A percentile compares a stretch with the other conserved stretches of the same genome.
Evolutionary conservation across 2,888 invertebrate species (phyloP).

Genomic region (Drosophila fulvimacula): DNA sequence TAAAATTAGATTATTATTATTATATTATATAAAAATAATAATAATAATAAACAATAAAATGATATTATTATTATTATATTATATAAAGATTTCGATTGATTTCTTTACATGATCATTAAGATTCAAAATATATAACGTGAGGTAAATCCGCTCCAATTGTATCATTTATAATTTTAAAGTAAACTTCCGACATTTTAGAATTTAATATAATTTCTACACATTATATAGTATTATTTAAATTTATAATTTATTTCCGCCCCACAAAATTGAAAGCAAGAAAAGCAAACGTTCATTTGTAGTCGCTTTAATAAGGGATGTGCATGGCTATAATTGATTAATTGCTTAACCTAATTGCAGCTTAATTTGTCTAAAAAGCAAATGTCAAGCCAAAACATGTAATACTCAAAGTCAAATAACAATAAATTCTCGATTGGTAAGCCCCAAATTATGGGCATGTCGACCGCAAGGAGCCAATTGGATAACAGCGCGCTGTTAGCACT

Average conservation of each 20-base stretch:
- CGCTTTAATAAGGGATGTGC: neutral
- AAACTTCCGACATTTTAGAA: no score
- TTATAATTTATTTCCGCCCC: neutral
- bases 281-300: no score
- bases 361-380: neutral
- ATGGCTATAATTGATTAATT: constrained; percentile 1
- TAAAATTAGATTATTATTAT: no score
- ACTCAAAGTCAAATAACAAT: constrained; percentile 15
- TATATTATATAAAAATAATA: no score
- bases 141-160: no score
- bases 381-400: neutral
- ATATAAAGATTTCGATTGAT: no score
- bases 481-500: neutral
- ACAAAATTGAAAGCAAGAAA: neutral
- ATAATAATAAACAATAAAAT: no score
- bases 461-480: neutral
- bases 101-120: no score
- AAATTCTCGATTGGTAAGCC: constrained; percentile 8
- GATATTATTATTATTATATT: no score
- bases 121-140: no score
- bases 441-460: constrained; percentile 8
- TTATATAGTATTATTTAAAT: no score
- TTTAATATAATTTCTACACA: neutral
- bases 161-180: no score
- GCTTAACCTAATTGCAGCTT: constrained; percentile 1